Evolutionary conservation across 2,888 invertebrate species (phyloP), one percentile per base, ranked within the genome.

Genomic region (Synergus umbraculus): DNA sequence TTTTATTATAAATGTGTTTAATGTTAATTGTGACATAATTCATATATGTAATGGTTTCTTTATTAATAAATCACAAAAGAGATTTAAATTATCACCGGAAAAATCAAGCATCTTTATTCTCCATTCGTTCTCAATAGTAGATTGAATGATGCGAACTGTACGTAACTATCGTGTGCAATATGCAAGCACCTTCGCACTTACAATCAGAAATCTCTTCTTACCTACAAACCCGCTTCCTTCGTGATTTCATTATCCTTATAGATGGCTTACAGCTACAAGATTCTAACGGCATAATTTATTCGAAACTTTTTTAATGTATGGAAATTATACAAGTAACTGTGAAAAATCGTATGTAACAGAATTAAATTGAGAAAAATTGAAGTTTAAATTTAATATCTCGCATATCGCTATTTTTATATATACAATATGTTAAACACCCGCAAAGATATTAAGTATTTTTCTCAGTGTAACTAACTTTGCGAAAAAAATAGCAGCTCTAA

Each of bases 221-320:
- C 65, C n/a, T 15, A 65, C 65, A 65, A 65, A 65, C 65, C 37
- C 9, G 65, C 13, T 65, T 65, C 41, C 37, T n/a, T n/a, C 41
- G 41, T 9, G 60, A 60, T 60, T 60, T 22, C 60, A 60, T 60
- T 60, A 60, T 22, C 22, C 22, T 22, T 22, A 22, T n/a, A n/a
- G 22, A 22, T 22, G 22, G 12, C 60, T 22, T 60, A 22, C 12
- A 60, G 65, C 65, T 15, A 65, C 43, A 41, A 65, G 37, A 64
- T 9, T 44, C 7, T 44, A 9, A 44, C 44, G 44, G 44, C 44
- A 44, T 2, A 44, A 22, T 22, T 22, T 22, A 22, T 22, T 22
- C 22, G 22, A 22, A 22, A 22, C 22, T 22, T 22, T 22, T 22
- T 22, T 22, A 22, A 22, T 22, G 1, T 22, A 22, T 22, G 22